Conservation (phyloP, 2,797 vertebrate species). For the Channallabes apus region DNA sequence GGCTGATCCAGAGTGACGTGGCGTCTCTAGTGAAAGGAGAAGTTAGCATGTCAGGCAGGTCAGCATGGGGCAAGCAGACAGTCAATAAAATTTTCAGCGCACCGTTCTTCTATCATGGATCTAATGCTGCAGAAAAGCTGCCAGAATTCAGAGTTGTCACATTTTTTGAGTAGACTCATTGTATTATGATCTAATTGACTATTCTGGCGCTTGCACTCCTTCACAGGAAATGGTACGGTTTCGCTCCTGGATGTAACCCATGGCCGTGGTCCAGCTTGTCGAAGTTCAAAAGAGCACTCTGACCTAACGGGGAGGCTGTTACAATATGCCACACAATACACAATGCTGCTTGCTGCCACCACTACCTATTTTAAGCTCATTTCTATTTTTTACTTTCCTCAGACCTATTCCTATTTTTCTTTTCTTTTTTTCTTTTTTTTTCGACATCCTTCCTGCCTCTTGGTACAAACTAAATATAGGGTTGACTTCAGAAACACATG, state of each 20-base stretch:
- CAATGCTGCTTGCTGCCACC: conserved; percentile 25
- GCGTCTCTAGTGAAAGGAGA: conserved; percentile 82
- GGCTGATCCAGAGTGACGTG: conserved; percentile 81
- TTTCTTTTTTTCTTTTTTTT: background rate
- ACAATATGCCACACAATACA: conserved; percentile 43
- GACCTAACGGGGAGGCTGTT: conserved; percentile 59
- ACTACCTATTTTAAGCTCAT: conserved; percentile 49
- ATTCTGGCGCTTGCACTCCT: conserved; percentile 50
- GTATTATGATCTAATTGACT: conserved; percentile 59
- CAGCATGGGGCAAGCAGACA: conserved; percentile 84
- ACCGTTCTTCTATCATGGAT: conserved; percentile 84
- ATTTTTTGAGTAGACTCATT: conserved; percentile 57
- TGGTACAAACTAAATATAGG: conserved; percentile 56
- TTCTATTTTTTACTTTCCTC: conserved; percentile 56
- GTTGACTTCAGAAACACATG: conserved; percentile 58
- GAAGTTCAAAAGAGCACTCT: conserved; percentile 71
- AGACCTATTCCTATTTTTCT: conserved; percentile 38
- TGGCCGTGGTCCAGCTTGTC: conserved; percentile 41
- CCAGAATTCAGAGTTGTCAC: conserved; percentile 46
- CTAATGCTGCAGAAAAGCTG: conserved; percentile 72
- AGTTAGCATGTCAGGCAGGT: conserved; percentile 87
- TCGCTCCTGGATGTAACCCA: conserved; percentile 46
- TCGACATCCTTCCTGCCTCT: conserved; percentile 57
- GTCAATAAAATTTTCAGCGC: conserved; percentile 93
- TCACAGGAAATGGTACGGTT: conserved; percentile 60